Evolutionary conservation across 2,888 invertebrate species (phyloP).

Genomic region (Epistrophe grossulariae): DNA sequence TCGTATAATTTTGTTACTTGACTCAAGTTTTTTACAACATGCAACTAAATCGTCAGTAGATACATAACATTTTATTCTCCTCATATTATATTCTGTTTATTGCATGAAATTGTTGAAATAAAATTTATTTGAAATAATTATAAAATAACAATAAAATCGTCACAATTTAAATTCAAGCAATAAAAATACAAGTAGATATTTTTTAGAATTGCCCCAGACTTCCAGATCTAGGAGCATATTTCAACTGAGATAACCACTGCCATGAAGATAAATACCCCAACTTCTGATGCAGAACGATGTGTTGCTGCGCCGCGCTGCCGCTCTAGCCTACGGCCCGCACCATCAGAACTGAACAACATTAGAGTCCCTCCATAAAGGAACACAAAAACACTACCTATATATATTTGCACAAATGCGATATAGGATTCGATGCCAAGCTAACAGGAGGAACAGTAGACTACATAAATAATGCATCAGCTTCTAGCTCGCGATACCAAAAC

Average conservation of each 20-base stretch:
- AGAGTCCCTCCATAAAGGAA: conserved; percentile 4
- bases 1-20: too few species aligned
- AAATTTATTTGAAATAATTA: conserved; percentile 3
- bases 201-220: conserved; percentile 26
- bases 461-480: conserved; percentile 73
- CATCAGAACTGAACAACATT: conserved; percentile 11
- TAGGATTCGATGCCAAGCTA: conserved; percentile 37
- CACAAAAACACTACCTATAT: neutral
- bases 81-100: too few species aligned
- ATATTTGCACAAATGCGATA: neutral
- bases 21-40: too few species aligned
- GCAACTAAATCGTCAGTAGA: too few species aligned
- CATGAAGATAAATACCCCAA: conserved; percentile 56
- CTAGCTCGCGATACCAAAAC: conserved; percentile 65
- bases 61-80: too few species aligned
- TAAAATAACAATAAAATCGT: conserved; percentile 10
- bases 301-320: neutral
- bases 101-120: too few species aligned
- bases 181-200: conserved; percentile 31
- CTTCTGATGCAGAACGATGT: conserved; percentile 48
- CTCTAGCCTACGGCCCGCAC: neutral
- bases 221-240: conserved; percentile 12
- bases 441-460: conserved; percentile 56
- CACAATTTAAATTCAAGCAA: conserved; percentile 2
- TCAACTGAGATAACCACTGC: conserved; percentile 50